Percentiles rank a stretch among this genome's conserved stretches.
phyloP scores from a whole-genome alignment of 2,797 vertebrate genomes.

The Karalla daura region DNA sequence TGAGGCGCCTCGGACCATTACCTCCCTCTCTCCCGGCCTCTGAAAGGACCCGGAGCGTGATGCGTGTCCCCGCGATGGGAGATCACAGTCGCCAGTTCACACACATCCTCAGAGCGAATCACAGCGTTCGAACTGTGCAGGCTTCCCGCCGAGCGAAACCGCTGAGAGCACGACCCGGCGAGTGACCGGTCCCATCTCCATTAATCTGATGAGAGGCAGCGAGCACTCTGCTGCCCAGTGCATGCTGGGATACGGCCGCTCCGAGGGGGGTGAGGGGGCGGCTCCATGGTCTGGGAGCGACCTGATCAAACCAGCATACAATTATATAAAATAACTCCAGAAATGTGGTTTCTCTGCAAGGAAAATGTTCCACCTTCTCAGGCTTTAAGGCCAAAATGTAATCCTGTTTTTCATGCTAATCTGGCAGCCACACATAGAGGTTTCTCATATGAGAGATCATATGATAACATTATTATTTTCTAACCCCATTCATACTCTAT shows the following conservation, averaged over 20 bases:
- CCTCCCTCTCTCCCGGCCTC: slow-evolving; percentile 41
- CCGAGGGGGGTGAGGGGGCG: neutral
- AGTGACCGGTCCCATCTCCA: slow-evolving; percentile 28
- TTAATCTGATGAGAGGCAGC: slow-evolving; percentile 40
- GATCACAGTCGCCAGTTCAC: slow-evolving; percentile 31
- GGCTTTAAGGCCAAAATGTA: no score
- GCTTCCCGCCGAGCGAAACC: slow-evolving; percentile 15
- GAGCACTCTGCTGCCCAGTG: slow-evolving; percentile 9
- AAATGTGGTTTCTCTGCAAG: no score
- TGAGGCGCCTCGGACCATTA: slow-evolving; percentile 48
- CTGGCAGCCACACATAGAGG: no score
- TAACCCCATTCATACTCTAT: no score
- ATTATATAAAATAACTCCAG: no score
- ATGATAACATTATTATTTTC: no score
- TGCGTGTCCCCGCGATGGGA: slow-evolving; percentile 22
- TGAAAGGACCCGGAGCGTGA: slow-evolving; percentile 56
- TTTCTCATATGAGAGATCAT: no score
- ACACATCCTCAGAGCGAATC: slow-evolving; percentile 33
- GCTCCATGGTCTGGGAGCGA: no score
- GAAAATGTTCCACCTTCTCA: no score
- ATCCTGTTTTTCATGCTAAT: no score
- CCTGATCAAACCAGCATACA: no score
- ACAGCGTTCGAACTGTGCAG: neutral
- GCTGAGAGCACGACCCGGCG: neutral
- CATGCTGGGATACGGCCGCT: slow-evolving; percentile 21